Base-by-base conservation (phyloP, 2,888 invertebrate species). In the Drosophila koepferae region DNA sequence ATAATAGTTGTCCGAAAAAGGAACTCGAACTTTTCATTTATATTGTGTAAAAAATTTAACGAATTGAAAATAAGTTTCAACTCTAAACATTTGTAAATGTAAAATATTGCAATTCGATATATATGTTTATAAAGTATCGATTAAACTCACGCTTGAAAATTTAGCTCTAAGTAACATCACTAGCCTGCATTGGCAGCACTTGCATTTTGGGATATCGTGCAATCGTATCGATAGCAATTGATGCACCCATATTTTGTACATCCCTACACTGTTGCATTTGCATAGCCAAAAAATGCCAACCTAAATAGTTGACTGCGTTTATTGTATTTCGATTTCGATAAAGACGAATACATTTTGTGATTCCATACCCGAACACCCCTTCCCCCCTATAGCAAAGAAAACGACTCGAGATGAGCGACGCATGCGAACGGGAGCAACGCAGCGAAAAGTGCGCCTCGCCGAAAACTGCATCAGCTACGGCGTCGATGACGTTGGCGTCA, bases 381-480 rank as follows among this genome's bases (percentile, higher is more conserved):
- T 61, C 48, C 28, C 43, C 43, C 55, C 58, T 20, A 16, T 10
- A 73, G 63, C 40, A 80, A 74, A 55, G 51, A 53, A 69, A 61
- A 63, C 67, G 68, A 69, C 46, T 34, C 68, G 54, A 71, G 55
- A 80, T 80, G 76, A 82, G 80, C 72, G 82, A 78, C 80, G 79
- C 80, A 71, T 69, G 74, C 74, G 70, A 86, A 73, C 78, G 67
- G 72, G 79, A 91, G 92, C 91, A 91, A 89, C 86, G 92, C 72
- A 72, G 62, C 76, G 76, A 79, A 72, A 70, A 72, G 54, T 76
- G 74, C 80, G 72, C 78, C 80, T 82, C 79, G 55, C 77, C 88
- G 59, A 88, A 85, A 77, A 81, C 70, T 77, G 77, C 81, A 70
- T 77, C 82, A 62, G 65, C 67, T n/a, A 74, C 75, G 63, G 63